Conservation (phyloP, 2,888 invertebrate genomes). For the Vesta saturnalis region DNA sequence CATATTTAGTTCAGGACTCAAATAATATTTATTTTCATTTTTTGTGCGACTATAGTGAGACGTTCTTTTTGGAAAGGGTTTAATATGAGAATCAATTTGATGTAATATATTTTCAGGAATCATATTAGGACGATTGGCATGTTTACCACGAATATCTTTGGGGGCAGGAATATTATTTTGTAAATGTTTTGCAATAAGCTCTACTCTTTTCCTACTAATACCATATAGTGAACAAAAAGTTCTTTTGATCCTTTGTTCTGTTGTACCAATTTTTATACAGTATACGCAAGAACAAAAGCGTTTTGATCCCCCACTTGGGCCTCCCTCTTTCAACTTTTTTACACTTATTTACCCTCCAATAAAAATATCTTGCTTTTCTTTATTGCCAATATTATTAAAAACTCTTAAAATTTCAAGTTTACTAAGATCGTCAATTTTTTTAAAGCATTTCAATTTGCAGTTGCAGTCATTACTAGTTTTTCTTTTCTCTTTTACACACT, state of each 20-base stretch:
- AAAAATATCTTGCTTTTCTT: background rate
- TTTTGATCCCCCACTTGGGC: background rate
- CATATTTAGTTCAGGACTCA: background rate
- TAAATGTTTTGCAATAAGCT: no score
- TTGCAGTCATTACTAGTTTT: background rate
- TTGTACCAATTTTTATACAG: background rate
- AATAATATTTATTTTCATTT: background rate
- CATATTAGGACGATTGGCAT: no score
- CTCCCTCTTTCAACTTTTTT: background rate
- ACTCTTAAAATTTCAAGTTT: background rate
- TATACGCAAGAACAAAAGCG: background rate
- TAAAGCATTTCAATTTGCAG: background rate
- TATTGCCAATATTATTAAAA: background rate
- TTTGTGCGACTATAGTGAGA: background rate
- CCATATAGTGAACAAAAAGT: background rate
- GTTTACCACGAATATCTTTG: no score
- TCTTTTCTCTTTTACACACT: background rate
- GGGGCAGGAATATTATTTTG: background rate
- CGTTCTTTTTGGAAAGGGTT: background rate
- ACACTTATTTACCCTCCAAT: background rate
- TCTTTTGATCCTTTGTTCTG: background rate
- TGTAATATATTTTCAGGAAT: background rate
- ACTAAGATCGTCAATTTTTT: no score
- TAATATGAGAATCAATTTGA: background rate
- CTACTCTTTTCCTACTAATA: no score